These are phyloP conservation scores for Pterostichus niger DNA, from an alignment of 2,888 invertebrate genomes.

Conservation along the genomic window DNA sequence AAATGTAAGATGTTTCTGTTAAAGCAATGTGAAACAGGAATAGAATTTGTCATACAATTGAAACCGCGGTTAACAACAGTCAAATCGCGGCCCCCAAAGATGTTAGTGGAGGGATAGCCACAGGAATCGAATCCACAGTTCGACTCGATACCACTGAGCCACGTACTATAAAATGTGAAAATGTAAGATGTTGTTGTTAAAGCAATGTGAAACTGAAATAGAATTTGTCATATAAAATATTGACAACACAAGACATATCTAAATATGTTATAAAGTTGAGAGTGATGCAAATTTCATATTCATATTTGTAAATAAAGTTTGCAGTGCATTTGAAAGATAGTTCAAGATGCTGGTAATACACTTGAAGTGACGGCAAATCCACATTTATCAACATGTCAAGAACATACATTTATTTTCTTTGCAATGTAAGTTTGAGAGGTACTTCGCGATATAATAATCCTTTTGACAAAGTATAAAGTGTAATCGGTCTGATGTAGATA, in stretches of 20 bases:
- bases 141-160: no score
- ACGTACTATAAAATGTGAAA: no score
- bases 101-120: no score
- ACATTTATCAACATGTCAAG: constrained; percentile 39
- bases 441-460: constrained; percentile 35
- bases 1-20: no score
- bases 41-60: no score
- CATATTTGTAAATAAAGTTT: constrained; percentile 25
- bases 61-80: no score
- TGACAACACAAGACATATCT: not conserved
- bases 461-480: constrained; percentile 42
- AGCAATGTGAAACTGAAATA: no score
- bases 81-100: no score
- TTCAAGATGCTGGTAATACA: constrained; percentile 6
- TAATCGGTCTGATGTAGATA: constrained; percentile 42
- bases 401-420: constrained; percentile 35
- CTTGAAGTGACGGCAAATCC: constrained; percentile 11
- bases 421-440: constrained; percentile 39
- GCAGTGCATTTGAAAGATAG: constrained; percentile 16
- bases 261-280: not conserved
- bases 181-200: no score
- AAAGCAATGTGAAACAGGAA: no score
- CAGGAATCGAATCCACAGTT: no score
- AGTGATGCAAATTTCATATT: not conserved
- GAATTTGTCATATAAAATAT: not conserved